Evolutionary conservation across 2,797 vertebrate genomes (phyloP).

Genomic region (Ptychobarbus kaznakovi): DNA sequence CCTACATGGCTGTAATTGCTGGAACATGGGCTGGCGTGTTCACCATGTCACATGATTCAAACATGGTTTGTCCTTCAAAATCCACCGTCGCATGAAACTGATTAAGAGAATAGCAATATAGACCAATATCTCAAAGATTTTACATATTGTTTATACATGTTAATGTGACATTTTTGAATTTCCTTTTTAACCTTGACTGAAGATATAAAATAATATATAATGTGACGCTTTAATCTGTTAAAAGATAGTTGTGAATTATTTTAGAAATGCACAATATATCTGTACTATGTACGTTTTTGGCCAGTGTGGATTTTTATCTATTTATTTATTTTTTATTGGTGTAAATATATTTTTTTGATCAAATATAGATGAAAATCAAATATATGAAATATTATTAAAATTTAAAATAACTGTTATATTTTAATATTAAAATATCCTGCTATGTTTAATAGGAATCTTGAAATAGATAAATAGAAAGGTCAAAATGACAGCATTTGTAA

Average conservation of each 20-base stretch:
- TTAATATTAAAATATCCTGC: background rate
- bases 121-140: background rate
- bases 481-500: background rate
- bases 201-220: background rate
- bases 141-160: background rate
- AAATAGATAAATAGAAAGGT: background rate
- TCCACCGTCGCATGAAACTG: background rate
- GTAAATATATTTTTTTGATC: too few relatives aligned
- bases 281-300: too few relatives aligned
- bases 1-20: slow-evolving; percentile 92
- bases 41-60: slow-evolving; percentile 37
- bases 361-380: background rate
- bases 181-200: background rate
- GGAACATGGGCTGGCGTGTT: slow-evolving; percentile 77
- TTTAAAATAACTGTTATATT: background rate
- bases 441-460: background rate
- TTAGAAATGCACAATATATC: too few relatives aligned
- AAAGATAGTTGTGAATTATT: background rate
- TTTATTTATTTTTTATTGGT: too few relatives aligned
- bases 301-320: too few relatives aligned
- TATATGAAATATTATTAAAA: background rate
- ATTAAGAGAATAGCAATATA: background rate
- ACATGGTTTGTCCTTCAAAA: slow-evolving; percentile 51
- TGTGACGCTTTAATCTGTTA: background rate
- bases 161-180: background rate